Evolutionary conservation across 2,888 invertebrate genomes (phyloP).

Genomic region (Myathropa florea): DNA sequence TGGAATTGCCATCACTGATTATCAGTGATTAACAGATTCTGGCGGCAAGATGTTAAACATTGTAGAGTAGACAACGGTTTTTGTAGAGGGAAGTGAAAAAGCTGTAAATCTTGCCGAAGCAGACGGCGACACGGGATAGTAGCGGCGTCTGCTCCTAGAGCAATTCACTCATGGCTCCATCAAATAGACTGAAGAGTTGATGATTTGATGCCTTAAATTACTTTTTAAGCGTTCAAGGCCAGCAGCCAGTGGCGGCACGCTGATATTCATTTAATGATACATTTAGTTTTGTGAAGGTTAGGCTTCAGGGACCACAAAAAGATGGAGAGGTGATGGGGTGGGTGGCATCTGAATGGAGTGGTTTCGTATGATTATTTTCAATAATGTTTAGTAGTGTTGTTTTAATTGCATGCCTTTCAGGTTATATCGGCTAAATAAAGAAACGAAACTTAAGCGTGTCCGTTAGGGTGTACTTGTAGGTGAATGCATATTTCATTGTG

Average conservation of each 20-base stretch:
- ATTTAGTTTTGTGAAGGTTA: constrained; percentile 48
- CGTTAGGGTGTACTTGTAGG: not conserved
- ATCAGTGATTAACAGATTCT: constrained; percentile 28
- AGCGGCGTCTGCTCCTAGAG: not conserved
- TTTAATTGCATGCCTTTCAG: constrained; percentile 8
- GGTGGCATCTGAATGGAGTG: constrained; percentile 9
- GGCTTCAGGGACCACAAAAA: not conserved
- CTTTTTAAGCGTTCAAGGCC: constrained; percentile 60
- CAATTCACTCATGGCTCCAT: not conserved
- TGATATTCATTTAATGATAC: constrained; percentile 48
- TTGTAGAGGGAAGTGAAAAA: constrained; percentile 8
- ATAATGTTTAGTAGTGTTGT: constrained; percentile 17
- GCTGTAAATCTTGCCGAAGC: constrained; percentile 1
- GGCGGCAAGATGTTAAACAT: constrained; percentile 32
- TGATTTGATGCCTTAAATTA: constrained; percentile 46
- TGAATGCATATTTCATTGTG: constrained; percentile 1
- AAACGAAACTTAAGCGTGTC: not conserved
- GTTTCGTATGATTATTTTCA: not conserved
- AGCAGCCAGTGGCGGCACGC: constrained; percentile 19
- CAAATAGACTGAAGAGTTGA: not conserved
- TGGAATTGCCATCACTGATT: constrained; percentile 18
- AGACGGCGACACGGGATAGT: not conserved
- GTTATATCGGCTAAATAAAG: not conserved
- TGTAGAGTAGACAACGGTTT: not conserved
- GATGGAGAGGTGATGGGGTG: constrained; percentile 4